Conservation (phyloP, 2,797 vertebrate genomes). For the Glyptemys insculpta region DNA sequence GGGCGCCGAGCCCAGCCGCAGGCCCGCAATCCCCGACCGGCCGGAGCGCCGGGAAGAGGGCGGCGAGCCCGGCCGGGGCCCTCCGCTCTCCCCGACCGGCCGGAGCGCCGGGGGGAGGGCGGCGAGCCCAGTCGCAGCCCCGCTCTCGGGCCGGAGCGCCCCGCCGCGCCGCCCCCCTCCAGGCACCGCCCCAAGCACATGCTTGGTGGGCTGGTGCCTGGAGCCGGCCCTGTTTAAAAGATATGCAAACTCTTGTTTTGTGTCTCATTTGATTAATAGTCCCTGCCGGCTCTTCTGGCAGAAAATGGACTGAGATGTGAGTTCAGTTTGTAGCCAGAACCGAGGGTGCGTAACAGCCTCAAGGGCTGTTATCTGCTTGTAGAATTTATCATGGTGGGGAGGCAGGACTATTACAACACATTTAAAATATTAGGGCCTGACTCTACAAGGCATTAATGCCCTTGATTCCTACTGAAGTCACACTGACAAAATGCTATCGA, state of each 20-base stretch:
- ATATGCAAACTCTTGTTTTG: conserved; percentile 58
- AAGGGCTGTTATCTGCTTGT: conserved; percentile 43
- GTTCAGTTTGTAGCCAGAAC: conserved; percentile 64
- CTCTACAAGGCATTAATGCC: background rate
- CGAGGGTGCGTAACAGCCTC: conserved; percentile 25
- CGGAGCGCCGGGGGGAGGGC: too few species aligned
- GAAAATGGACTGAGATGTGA: conserved; percentile 62
- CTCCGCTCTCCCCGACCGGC: too few species aligned
- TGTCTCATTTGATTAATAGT: conserved; percentile 68
- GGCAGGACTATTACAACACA: conserved; percentile 4
- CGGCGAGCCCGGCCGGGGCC: too few species aligned
- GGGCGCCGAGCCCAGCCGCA: too few species aligned
- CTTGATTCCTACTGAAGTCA: background rate
- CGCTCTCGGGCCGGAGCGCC: too few species aligned
- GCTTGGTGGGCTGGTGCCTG: too few species aligned
- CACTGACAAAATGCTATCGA: background rate
- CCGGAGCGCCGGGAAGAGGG: too few species aligned
- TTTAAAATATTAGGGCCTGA: background rate
- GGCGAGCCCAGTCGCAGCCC: too few species aligned
- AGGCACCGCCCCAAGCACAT: too few species aligned
- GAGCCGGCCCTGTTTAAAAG: too few species aligned
- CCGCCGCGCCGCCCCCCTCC: too few species aligned
- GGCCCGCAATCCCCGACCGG: too few species aligned
- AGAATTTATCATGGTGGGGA: conserved; percentile 14
- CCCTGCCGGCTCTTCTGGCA: conserved; percentile 51